Percentiles rank a stretch among this genome's conserved stretches.
These are phyloP conservation scores for Hippoglossus hippoglossus DNA, from an alignment of 2,797 vertebrate species.

Conservation along the genomic window DNA sequence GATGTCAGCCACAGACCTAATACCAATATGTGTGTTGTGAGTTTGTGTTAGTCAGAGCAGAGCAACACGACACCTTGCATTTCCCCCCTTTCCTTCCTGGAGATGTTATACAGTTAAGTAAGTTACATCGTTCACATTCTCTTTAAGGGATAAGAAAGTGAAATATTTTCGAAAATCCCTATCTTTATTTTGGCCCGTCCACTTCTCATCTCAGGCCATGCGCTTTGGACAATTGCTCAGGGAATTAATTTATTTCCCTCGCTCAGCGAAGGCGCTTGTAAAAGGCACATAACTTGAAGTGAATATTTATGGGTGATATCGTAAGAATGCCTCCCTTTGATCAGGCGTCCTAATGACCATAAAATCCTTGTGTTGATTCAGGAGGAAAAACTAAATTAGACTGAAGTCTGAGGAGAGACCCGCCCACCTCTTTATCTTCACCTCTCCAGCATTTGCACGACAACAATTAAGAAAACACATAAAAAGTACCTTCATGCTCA, in stretches of 20 bases:
- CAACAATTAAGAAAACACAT: constrained; percentile 14
- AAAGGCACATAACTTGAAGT: constrained; percentile 46
- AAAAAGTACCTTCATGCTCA: neutral
- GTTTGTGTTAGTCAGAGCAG: constrained; percentile 36
- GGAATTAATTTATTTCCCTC: constrained; percentile 9
- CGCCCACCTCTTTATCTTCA: constrained; percentile 27
- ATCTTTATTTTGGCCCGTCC: constrained; percentile 29
- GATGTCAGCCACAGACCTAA: constrained; percentile 23
- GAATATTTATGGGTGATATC: constrained; percentile 73
- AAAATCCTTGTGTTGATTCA: constrained; percentile 71
- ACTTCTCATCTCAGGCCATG: constrained; percentile 43
- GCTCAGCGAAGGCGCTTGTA: constrained; percentile 4
- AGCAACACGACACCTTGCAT: constrained; percentile 21
- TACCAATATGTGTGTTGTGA: constrained; percentile 15
- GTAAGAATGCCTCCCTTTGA: constrained; percentile 65
- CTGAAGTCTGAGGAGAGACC: constrained; percentile 40
- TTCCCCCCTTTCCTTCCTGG: constrained; percentile 4
- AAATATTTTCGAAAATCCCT: constrained; percentile 22
- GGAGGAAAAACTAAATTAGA: constrained; percentile 62
- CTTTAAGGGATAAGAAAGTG: constrained; percentile 29
- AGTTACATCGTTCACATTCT: constrained; percentile 46
- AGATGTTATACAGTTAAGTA: constrained; percentile 23
- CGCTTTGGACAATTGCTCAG: constrained; percentile 34
- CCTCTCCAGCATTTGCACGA: constrained; percentile 33
- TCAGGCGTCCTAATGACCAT: constrained; percentile 70